Evolutionary conservation across 2,888 invertebrate species (phyloP).

Genomic region (Neocrepidodera transversa): DNA sequence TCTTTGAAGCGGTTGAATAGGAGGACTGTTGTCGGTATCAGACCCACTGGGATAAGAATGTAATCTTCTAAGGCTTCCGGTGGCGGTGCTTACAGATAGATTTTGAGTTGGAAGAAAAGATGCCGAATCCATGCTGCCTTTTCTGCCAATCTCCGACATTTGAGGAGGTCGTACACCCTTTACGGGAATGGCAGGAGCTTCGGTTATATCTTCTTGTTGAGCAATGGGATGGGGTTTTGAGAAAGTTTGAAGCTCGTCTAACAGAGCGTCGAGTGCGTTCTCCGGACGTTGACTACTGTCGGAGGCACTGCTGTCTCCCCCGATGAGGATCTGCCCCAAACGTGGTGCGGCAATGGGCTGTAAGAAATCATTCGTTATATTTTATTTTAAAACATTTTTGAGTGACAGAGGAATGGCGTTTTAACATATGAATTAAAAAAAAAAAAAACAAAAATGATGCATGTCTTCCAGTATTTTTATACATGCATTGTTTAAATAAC

Average conservation of each 20-base stretch:
- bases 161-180: slow-evolving; percentile 59
- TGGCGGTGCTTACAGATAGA: slow-evolving; percentile 58
- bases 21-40: slow-evolving; percentile 80
- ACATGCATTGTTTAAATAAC: slow-evolving; percentile 18
- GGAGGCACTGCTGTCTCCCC: slow-evolving; percentile 64
- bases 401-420: not conserved
- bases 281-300: slow-evolving; percentile 76
- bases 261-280: slow-evolving; percentile 96
- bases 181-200: slow-evolving; percentile 56
- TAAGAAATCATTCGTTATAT: slow-evolving; percentile 36
- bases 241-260: slow-evolving; percentile 92
- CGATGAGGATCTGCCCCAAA: slow-evolving; percentile 68
- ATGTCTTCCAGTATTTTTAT: not conserved
- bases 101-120: slow-evolving; percentile 57
- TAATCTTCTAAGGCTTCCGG: slow-evolving; percentile 73
- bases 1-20: slow-evolving; percentile 68
- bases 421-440: slow-evolving; percentile 48
- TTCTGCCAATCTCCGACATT: slow-evolving; percentile 64
- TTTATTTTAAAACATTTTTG: not conserved
- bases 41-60: slow-evolving; percentile 88
- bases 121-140: slow-evolving; percentile 65
- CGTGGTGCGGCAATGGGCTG: slow-evolving; percentile 68
- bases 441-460: slow-evolving; percentile 43
- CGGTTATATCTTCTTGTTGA: slow-evolving; percentile 45
- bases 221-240: slow-evolving; percentile 69